Evolutionary conservation across 2,888 invertebrate species (phyloP), one percentile per base, ranked within the genome.

Genomic region (Bibio marci): DNA sequence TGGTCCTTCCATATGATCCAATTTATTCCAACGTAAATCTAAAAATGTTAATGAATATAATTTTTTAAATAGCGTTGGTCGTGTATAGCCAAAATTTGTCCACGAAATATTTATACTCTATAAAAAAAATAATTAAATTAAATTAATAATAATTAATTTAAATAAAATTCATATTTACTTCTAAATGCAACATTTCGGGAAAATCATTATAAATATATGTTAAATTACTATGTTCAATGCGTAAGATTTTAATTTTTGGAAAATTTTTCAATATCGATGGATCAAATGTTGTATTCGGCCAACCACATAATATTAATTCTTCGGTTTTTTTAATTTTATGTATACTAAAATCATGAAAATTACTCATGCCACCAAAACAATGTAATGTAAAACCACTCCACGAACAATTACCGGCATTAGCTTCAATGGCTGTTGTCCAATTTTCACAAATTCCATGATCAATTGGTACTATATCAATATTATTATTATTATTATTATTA

Each of bases 51-150:
- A 42, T 1, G 51, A 46, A 25, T 54, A 51, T 1, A 62, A 41
- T 3, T 48, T 48, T 46, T 53, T 55, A 13, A 62, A 61, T 4
- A 58, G 48, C n/a, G 54, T 51, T 1, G 54, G 32, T 11, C 52
- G 52, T 5, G 56, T 48, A n/a, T 53, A 51, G 1, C 52, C 50
- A 10, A 62, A 49, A 46, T 56, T 55, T n/a, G 61, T 61, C 52
- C 55, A 57, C 2, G 61, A 59, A 19, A 62, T 61, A 42, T 62
- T 62, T 2, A 62, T 59, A 7, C 49, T 50, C 54, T 60, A 41
- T 11, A 36, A 35, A 35, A 10, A 7, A 26, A 13, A 14, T 6
- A 22, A 22, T 6, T 8, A 22, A 6, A 22, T 22, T 8, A 22
- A 6, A 22, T 22, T 8, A 22, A 22, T 22, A 22, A n/a, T n/a